Base-by-base conservation (phyloP, 1,140 invertebrate genomes). In the Zaprionus vittiger region DNA sequence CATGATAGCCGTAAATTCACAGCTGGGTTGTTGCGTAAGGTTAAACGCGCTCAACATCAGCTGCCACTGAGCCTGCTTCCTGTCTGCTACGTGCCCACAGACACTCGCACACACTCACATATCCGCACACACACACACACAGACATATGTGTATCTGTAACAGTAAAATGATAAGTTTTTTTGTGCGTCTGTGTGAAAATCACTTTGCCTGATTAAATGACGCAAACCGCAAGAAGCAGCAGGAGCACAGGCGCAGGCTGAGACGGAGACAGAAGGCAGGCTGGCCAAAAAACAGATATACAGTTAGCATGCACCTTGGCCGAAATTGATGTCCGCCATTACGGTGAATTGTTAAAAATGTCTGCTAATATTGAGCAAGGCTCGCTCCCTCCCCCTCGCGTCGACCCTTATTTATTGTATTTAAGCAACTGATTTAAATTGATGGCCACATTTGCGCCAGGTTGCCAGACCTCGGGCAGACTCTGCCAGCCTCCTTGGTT, bases 161-260 rank as follows among this genome's bases (percentile, higher is more conserved):
- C 44, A 59, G 65, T 56, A 68, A 85, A 80, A 79, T 85, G 85
- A 89, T 89, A 87, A 87, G 81, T 87, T 87, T 34, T 24, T 66
- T 37, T 63, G 73, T 66, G 62, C 65, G 44, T 74, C 49, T 66
- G 64, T 69, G 67, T 62, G 17, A 56, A 90, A 90, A 90, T 90
- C 85, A 90, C 85, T 90, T 90, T 90, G 82, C 77, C 85, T 90
- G 85, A 90, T 90, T 90, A 90, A 90, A 90, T 89, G 81, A 73
- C 81, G 79, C 79, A 83, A 80, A 74, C 74, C 81, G 63, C 73
- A 41, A 62, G 66, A 56, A 62, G 31, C 11, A 64, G 56, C 79
- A 73, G 57, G 66, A 38, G 52, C 55, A n/a, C 63, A 31, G 72
- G 59, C 17, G 31, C 41, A 34, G 11, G 14, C 52, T 20, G 64